These are phyloP conservation scores for Zapus hudsonius DNA, from an alignment of 2,113 vertebrate species.

Conservation along the genomic window DNA sequence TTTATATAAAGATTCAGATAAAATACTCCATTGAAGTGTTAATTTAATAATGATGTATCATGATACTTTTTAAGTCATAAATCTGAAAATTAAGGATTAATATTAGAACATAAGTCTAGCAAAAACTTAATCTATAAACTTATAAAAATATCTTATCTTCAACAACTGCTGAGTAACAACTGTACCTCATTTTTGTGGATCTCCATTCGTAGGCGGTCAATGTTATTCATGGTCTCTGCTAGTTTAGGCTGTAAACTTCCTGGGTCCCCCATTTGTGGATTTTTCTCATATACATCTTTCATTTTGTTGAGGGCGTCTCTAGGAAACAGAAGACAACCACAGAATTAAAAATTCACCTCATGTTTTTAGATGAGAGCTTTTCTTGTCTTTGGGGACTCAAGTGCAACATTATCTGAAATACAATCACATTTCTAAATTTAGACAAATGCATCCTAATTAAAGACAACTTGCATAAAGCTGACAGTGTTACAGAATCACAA, in stretches of 20 bases:
- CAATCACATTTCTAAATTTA: conserved; percentile 30
- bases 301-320: conserved; percentile 99
- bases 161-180: conserved; percentile 52
- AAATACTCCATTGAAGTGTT: background rate
- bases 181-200: conserved; percentile 98
- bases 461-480: conserved; percentile 24
- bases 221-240: conserved; percentile 96
- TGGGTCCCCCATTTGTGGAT: conserved; percentile 98
- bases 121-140: conserved; percentile 59
- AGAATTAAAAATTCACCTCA: conserved; percentile 53
- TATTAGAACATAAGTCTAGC: conserved; percentile 26
- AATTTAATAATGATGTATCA: background rate
- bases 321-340: conserved; percentile 44
- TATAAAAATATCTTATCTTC: conserved; percentile 52
- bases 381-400: background rate
- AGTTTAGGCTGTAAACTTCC: conserved; percentile 96
- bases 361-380: conserved; percentile 21
- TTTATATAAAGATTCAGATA: conserved; percentile 51
- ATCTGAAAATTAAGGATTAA: conserved; percentile 38
- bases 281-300: conserved; percentile 99
- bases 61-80: conserved; percentile 26
- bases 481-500: background rate
- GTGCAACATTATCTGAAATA: conserved; percentile 3
- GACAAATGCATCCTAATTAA: conserved; percentile 48
- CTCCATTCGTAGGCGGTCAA: conserved; percentile 96